Conservation (phyloP, 2,888 invertebrate genomes). For the Ectropis crepuscularia region DNA sequence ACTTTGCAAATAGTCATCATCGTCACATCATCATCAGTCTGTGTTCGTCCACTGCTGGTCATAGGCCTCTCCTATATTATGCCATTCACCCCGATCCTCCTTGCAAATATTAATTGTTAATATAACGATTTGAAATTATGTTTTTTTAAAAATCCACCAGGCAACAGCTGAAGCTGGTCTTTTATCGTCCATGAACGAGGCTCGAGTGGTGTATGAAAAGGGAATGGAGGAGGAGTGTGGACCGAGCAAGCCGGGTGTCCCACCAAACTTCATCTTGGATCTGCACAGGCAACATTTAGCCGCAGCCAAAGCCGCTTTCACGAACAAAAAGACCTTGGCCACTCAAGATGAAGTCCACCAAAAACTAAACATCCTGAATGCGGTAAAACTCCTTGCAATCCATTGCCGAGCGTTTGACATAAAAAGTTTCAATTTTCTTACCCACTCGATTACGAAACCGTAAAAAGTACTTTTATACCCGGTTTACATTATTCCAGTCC, state of each 20-base stretch:
- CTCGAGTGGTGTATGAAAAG: constrained; percentile 14
- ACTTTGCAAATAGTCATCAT: no score
- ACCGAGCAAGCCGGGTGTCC: neutral
- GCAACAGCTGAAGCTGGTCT: constrained; percentile 15
- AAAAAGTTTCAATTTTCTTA: no score
- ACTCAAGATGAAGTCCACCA: constrained; percentile 1
- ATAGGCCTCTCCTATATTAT: no score
- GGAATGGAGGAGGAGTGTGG: constrained; percentile 14
- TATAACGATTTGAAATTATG: no score
- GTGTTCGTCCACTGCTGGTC: no score
- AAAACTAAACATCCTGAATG: neutral
- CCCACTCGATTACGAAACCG: no score
- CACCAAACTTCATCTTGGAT: neutral
- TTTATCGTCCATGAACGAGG: neutral
- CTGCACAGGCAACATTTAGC: constrained; percentile 3
- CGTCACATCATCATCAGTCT: no score
- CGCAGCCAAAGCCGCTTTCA: constrained; percentile 6
- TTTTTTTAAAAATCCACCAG: neutral
- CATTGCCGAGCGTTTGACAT: no score
- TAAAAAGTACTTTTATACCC: no score
- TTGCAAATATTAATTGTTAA: no score
- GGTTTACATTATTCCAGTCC: no score
- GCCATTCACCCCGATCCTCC: no score
- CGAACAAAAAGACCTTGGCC: constrained; percentile 13
- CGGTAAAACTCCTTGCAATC: constrained; percentile 1